phyloP scores from a whole-genome alignment of 2,113 vertebrate species.

The Stictonetta naevosa region DNA sequence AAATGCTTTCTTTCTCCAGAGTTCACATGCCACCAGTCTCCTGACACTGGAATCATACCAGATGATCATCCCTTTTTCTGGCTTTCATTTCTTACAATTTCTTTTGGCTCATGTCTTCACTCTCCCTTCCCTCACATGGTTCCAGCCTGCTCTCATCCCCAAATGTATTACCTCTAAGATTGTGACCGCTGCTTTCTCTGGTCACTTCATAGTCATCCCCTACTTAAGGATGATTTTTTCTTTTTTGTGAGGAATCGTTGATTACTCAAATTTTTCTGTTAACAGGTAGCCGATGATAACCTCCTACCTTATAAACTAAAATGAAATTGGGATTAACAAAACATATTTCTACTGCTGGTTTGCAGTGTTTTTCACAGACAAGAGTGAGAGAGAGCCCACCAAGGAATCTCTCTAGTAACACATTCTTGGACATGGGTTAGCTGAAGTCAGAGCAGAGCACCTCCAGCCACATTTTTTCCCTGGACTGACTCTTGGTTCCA shows the following conservation, averaged over 20 bases:
- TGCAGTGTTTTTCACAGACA: neutral
- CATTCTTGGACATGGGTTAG: neutral
- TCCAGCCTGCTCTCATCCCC: neutral
- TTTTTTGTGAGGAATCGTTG: neutral
- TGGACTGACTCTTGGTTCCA: neutral
- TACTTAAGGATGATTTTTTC: neutral
- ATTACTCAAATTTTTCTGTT: neutral
- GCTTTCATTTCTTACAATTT: neutral
- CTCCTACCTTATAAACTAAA: neutral
- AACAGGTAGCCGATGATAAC: neutral
- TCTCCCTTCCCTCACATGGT: neutral
- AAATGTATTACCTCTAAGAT: neutral
- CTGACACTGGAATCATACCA: neutral
- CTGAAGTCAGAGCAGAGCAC: neutral
- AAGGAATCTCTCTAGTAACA: neutral
- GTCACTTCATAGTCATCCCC: neutral
- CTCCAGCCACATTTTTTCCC: neutral
- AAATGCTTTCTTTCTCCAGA: neutral
- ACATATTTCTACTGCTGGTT: neutral
- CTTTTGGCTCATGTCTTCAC: neutral
- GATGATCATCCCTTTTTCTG: neutral
- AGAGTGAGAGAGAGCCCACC: neutral
- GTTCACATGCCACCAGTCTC: neutral
- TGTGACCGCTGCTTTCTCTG: neutral
- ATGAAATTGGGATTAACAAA: neutral